Base-by-base conservation (phyloP, 2,113 vertebrate genomes). In the Pseudorhombus dupliciocellatus region DNA sequence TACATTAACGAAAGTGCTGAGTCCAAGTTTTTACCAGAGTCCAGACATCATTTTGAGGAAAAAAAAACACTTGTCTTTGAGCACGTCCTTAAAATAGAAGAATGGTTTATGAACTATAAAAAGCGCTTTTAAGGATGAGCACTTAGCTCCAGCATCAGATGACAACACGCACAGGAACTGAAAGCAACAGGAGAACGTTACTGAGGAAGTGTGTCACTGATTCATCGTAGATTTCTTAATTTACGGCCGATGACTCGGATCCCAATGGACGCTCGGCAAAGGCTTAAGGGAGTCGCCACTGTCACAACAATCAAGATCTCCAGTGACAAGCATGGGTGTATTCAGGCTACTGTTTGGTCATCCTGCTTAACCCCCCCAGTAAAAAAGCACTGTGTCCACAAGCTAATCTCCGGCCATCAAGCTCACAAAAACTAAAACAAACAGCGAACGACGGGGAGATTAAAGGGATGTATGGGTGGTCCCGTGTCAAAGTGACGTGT, bases 341-440 rank as follows among this genome's bases (percentile, higher is more conserved):
- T 42, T 48, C 24, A 31, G 54, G 70, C 84, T 80, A 62, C 83
- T 83, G 83, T 79, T 84, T 61, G 20, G 51, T 50, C 78, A 74
- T 67, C 68, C 42, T 56, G 52, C 20, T 52, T 65, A 48, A 77
- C 34, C 14, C 40, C 71, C 58, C 24, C 42, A 7, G 30, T 57
- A 31, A 68, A 72, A 83, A 3, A 62, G 50, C 11, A 3, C 20
- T 71, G 66, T 75, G 77, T 84, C 70, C 72, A 73, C 83, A 85
- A 51, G 1, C 2, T 88, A 83, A 84, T 84, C 88, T 80, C 67
- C 46, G n/a, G 64, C 61, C 58, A 77, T 79, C 56, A 26, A 24
- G 0, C 8, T 42, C 53, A 81, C 66, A 81, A 79, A 72, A 74
- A 73, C 58, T 8, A 66, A 78, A 56, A 71, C 64, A 88, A 87